phyloP scores from a whole-genome alignment of 2,797 vertebrate species.

The Alauda arvensis region DNA sequence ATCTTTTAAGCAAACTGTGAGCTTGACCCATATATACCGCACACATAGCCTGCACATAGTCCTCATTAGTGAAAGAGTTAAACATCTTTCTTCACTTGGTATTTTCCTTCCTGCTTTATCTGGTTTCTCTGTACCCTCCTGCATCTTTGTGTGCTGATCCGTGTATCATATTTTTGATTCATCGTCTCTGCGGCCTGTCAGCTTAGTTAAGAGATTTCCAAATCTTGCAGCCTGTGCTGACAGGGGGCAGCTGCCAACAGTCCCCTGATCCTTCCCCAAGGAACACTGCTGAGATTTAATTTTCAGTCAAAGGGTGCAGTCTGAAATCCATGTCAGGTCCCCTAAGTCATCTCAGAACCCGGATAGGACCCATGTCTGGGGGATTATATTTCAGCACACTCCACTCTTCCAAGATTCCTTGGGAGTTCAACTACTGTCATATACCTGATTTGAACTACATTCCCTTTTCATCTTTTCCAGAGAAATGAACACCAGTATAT shows the following conservation, averaged over 20 bases:
- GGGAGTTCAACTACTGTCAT: constrained; percentile 31
- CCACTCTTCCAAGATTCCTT: constrained; percentile 49
- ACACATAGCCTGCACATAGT: background rate
- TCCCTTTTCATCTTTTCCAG: constrained; percentile 5
- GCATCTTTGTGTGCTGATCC: constrained; percentile 70
- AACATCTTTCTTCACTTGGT: constrained; percentile 30
- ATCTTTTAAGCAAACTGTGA: background rate
- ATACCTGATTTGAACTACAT: constrained; percentile 34
- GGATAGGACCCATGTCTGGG: constrained; percentile 58
- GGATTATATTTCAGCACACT: constrained; percentile 63
- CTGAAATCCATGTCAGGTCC: constrained; percentile 76
- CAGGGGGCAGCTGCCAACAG: constrained; percentile 79
- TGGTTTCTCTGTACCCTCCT: constrained; percentile 27
- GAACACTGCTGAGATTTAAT: constrained; percentile 77
- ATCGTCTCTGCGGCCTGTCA: constrained; percentile 76
- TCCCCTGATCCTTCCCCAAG: constrained; percentile 76
- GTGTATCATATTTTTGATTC: constrained; percentile 75
- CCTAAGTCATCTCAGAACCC: constrained; percentile 70
- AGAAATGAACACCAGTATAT: constrained; percentile 3
- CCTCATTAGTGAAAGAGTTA: constrained; percentile 56
- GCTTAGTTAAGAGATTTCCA: constrained; percentile 83
- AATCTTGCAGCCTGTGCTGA: constrained; percentile 73
- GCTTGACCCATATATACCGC: background rate
- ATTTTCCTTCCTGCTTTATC: constrained; percentile 52
- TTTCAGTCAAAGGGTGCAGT: constrained; percentile 76